Evolutionary conservation across 2,797 vertebrate species (phyloP).

Genomic region (Cirrhinus mrigala): DNA sequence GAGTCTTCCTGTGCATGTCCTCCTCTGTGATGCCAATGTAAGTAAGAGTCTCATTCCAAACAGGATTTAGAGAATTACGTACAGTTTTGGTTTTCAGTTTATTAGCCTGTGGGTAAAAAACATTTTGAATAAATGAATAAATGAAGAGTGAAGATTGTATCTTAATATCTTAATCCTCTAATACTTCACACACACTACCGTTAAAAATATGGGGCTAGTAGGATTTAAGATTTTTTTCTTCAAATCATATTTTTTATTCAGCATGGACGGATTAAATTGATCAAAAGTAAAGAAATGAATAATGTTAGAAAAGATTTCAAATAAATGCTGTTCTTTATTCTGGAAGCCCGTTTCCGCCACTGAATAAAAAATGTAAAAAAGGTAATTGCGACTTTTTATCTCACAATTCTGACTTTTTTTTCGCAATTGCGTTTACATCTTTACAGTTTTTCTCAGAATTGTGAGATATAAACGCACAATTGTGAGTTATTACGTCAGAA

Average conservation of each 20-base stretch:
- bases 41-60: constrained; percentile 90
- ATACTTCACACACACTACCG: not conserved
- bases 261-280: not conserved
- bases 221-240: not conserved
- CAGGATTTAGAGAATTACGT: constrained; percentile 89
- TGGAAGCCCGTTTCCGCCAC: too few relatives aligned
- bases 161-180: not conserved
- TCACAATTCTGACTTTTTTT: too few relatives aligned
- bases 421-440: too few relatives aligned
- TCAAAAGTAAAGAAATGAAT: not conserved
- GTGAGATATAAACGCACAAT: too few relatives aligned
- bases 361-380: too few relatives aligned
- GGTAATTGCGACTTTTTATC: too few relatives aligned
- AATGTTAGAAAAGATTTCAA: not conserved
- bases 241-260: not conserved
- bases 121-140: not conserved
- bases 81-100: constrained; percentile 92
- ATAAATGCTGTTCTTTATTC: not conserved
- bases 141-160: not conserved
- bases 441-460: too few relatives aligned
- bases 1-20: constrained; percentile 91
- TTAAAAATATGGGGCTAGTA: not conserved
- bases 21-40: constrained; percentile 90
- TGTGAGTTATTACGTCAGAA: too few relatives aligned
- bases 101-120: constrained; percentile 81